Base-by-base conservation (phyloP, 1,140 invertebrate species). In the Colletes latitarsis region DNA sequence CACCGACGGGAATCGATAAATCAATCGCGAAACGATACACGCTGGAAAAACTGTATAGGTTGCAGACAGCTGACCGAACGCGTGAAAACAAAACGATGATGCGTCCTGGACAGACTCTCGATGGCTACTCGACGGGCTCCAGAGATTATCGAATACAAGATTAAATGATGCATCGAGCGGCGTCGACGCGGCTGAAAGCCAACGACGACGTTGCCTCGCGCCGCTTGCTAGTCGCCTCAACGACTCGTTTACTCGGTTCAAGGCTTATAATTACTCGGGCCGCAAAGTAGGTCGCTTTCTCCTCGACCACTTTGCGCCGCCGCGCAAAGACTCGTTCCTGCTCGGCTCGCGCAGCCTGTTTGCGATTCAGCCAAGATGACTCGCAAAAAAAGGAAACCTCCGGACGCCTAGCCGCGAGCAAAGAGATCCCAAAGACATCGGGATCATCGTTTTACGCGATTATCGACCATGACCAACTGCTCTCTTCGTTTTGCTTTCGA, bases 231-330 rank as follows among this genome's bases (percentile, higher is more conserved):
- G 60, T 77, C 79, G 82, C 81, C 88, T 87, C 87, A 75, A 84
- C 87, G 85, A 90, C 88, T 91, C 89, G 89, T 89, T 91, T 85
- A 87, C 89, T 90, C 86, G 89, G 88, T 91, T 91, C 90, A 91
- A 91, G 90, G 90, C 90, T 91, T 91, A 91, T 91, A 92, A 92
- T 91, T 92, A 92, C 90, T 91, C 88, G 88, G 85, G 52, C 87
- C 83, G 87, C 85, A 19, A 92, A 92, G 91, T 92, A 91, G 91
- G 91, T 92, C 91, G 91, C 90, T 92, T 91, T 91, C 90, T 91
- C 90, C 89, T 91, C 88, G 77, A 30, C 84, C 88, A 90, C 87
- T 91, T 90, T 91, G 80, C 89, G 89, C 90, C 87, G 86, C 82
- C 79, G 79, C 82, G 84, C 70, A 67, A 80, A 79, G 72, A 75